Base-by-base conservation (phyloP, 2,888 invertebrate genomes). In the Lepas anatifera region DNA sequence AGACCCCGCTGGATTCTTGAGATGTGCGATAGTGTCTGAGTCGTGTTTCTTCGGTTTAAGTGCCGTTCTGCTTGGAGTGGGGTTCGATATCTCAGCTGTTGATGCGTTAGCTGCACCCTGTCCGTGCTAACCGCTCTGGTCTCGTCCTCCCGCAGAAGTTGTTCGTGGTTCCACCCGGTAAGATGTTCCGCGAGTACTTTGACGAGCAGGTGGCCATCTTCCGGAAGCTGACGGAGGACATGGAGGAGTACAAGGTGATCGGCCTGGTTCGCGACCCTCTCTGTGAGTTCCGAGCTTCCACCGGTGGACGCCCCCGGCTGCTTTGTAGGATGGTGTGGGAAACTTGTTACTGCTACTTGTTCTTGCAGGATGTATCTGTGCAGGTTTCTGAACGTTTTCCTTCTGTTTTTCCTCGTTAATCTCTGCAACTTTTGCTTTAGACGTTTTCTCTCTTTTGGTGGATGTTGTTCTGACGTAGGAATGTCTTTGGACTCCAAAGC, bases 141-240 rank as follows among this genome's bases (percentile, higher is more conserved):
- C 4, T 43, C 16, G 3, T 52, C 4, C 22, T 37, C 13, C 16
- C n/a, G 10, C 64, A 64, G 64, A 64, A 25, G 13, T 25, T 64
- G 64, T 64, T 64, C 13, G 64, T 64, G 2, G 64, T 64, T 4
- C 64, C 64, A 25, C 22, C 35, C 10, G 39, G 39, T 25, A 64
- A 64, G 64, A 64, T 39, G 39, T 64, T 64, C 39, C 64, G 64
- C 22, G 37, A 39, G 64, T 25, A 64, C 39, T 64, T 64, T 16
- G 64, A 64, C 64, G 64, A 64, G 37, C 64, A 39, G 64, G 32
- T 64, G 39, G 64, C 64, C 25, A 6, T 8, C 37, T 64, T 64
- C 39, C 64, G 64, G 18, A 37, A 39, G 39, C 11, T 39, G 10
- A 64, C 64, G 11, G 64, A 37, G 25, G 37, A 37, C 0, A n/a